A percentile compares a stretch with the other conserved stretches of the same genome.
phyloP scores from a whole-genome alignment of 2,888 invertebrate species.

The Syritta pipiens region DNA sequence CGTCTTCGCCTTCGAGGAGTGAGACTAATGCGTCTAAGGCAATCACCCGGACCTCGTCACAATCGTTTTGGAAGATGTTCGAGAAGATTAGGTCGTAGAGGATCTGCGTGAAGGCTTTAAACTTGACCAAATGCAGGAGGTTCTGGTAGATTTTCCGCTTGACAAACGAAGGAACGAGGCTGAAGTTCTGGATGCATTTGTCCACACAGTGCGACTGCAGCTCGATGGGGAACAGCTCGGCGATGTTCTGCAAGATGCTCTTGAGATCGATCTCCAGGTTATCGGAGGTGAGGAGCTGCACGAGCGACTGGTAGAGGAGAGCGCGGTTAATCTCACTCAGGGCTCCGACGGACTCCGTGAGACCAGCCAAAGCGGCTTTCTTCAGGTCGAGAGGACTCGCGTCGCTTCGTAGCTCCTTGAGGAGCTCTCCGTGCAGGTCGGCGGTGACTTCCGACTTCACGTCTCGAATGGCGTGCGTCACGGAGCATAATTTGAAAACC shows the following conservation, averaged over 20 bases:
- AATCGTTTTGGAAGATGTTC: constrained; percentile 71
- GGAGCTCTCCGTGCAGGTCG: constrained; percentile 73
- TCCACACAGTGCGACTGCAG: constrained; percentile 75
- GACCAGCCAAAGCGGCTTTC: constrained; percentile 72
- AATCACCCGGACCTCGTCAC: constrained; percentile 72
- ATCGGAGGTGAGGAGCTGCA: constrained; percentile 73
- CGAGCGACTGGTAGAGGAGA: constrained; percentile 73
- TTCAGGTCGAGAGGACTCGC: constrained; percentile 70
- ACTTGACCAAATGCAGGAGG: constrained; percentile 73
- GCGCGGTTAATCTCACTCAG: constrained; percentile 75
- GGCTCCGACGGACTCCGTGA: constrained; percentile 73
- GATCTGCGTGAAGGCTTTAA: constrained; percentile 74
- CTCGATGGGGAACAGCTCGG: constrained; percentile 75
- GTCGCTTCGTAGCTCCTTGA: constrained; percentile 72
- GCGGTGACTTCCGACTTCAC: constrained; percentile 80
- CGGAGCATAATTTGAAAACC: constrained; percentile 73
- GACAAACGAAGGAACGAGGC: constrained; percentile 72
- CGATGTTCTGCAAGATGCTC: constrained; percentile 73
- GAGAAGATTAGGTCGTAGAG: constrained; percentile 74
- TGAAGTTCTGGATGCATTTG: constrained; percentile 73
- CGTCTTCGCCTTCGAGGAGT: constrained; percentile 72
- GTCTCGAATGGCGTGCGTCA: constrained; percentile 49
- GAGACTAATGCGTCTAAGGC: constrained; percentile 75
- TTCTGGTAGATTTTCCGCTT: constrained; percentile 75
- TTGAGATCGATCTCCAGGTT: constrained; percentile 72